Evolutionary conservation across 2,797 vertebrate species (phyloP).

Genomic region (Liparis tanakae): DNA sequence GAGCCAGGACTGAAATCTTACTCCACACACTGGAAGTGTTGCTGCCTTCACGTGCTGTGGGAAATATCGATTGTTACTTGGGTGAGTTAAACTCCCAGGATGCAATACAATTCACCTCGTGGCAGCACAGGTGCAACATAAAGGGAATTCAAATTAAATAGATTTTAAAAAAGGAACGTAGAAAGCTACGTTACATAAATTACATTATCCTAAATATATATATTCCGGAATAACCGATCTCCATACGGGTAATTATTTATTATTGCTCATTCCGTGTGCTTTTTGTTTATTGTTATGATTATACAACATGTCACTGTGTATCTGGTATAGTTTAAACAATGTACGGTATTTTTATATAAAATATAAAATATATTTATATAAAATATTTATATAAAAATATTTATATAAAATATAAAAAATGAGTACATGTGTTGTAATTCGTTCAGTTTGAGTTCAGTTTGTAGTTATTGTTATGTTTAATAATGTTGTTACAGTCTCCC

Average conservation of each 20-base stretch:
- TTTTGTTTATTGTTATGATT: neutral
- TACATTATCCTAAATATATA: neutral
- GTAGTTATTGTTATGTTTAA: neutral
- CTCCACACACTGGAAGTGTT: conserved; percentile 44
- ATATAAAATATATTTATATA: too few species aligned
- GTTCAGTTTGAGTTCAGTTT: neutral
- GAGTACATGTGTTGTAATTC: too few species aligned
- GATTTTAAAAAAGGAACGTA: neutral
- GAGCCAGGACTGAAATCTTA: conserved; percentile 71
- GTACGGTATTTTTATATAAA: neutral
- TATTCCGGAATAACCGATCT: neutral
- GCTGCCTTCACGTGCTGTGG: conserved; percentile 58
- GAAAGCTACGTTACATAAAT: neutral
- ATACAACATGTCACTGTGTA: neutral
- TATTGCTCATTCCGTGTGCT: neutral
- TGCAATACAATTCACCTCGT: neutral
- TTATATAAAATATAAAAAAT: too few species aligned
- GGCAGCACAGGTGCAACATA: neutral
- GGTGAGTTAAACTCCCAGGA: neutral
- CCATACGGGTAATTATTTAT: neutral
- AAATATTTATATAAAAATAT: too few species aligned
- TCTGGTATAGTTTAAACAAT: neutral
- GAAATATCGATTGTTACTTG: accelerated
- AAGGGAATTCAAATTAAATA: neutral
- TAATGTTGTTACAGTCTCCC: neutral